Conservation (phyloP, 2,113 vertebrate species). For the Clinocottus analis region DNA sequence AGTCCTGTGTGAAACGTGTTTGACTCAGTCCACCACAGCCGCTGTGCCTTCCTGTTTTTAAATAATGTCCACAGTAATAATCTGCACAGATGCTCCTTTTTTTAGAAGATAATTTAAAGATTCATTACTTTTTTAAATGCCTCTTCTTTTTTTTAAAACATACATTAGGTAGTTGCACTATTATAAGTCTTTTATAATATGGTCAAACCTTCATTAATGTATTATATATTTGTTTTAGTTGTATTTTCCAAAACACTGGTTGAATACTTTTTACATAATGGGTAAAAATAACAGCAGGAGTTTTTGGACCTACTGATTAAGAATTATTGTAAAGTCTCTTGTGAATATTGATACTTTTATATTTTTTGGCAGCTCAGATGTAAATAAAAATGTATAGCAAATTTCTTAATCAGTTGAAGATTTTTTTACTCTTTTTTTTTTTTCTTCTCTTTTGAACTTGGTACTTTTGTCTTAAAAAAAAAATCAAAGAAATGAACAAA, state of each 20-base stretch:
- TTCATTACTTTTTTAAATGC: conserved; percentile 70
- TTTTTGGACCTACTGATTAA: conserved; percentile 88
- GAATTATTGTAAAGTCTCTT: conserved; percentile 89
- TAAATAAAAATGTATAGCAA: conserved; percentile 95
- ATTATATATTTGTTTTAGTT: conserved; percentile 83
- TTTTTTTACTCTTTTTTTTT: conserved; percentile 73
- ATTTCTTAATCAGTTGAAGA: conserved; percentile 88
- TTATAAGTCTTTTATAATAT: conserved; percentile 74
- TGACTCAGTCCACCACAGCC: conserved; percentile 77
- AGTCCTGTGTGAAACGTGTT: conserved; percentile 61
- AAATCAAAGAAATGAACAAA: conserved; percentile 71
- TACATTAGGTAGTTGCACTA: conserved; percentile 85
- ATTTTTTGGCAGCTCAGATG: conserved; percentile 97
- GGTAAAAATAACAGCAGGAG: conserved; percentile 82
- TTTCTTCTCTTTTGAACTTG: conserved; percentile 77
- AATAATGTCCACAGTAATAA: conserved; percentile 80
- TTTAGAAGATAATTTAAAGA: conserved; percentile 73
- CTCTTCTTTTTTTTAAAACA: conserved; percentile 65
- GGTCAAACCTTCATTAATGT: conserved; percentile 81
- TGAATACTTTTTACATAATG: conserved; percentile 84
- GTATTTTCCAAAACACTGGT: conserved; percentile 88
- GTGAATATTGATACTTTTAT: conserved; percentile 91
- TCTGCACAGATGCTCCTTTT: conserved; percentile 82
- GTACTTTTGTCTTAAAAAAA: conserved; percentile 80
- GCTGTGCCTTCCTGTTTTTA: conserved; percentile 90